These are phyloP conservation scores for Oncorhynchus gorbuscha DNA, from an alignment of 2,113 vertebrate genomes.

Conservation along the genomic window DNA sequence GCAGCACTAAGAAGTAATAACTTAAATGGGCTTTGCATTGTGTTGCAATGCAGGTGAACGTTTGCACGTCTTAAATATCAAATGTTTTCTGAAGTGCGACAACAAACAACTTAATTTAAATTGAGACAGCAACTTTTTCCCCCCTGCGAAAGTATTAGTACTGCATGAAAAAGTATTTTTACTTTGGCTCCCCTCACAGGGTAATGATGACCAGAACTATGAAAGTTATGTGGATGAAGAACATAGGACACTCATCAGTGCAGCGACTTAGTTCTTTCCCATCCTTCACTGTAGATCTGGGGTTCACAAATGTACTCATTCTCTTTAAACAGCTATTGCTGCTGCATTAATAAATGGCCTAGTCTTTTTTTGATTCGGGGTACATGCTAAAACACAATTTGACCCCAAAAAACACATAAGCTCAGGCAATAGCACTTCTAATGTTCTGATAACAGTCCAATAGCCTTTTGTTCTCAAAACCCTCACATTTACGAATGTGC, in stretches of 20 bases:
- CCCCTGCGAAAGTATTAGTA: background rate
- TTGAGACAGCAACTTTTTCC: background rate
- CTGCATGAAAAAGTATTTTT: background rate
- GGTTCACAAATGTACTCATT: background rate
- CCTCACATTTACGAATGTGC: slow-evolving; percentile 41
- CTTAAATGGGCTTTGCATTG: slow-evolving; percentile 62
- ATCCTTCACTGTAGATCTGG: slow-evolving; percentile 16
- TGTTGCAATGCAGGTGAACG: slow-evolving; percentile 49
- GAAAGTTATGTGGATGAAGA: slow-evolving; percentile 21
- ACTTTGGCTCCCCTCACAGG: slow-evolving; percentile 9
- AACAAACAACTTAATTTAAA: slow-evolving; percentile 14
- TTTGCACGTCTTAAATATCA: slow-evolving; percentile 64
- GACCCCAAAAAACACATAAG: slow-evolving; percentile 33
- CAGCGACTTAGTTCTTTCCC: slow-evolving; percentile 39
- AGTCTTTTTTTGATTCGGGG: slow-evolving; percentile 18
- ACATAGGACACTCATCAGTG: slow-evolving; percentile 41
- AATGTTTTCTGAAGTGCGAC: slow-evolving; percentile 41
- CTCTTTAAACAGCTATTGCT: background rate
- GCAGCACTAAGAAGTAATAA: slow-evolving; percentile 73
- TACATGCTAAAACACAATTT: slow-evolving; percentile 28
- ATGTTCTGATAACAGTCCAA: slow-evolving; percentile 47
- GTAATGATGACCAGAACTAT: slow-evolving; percentile 13
- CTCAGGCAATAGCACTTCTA: slow-evolving; percentile 68
- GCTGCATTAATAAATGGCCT: background rate
- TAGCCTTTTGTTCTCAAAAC: slow-evolving; percentile 46